Conservation (phyloP, 2,888 invertebrate species). For the Allygus modestus region DNA sequence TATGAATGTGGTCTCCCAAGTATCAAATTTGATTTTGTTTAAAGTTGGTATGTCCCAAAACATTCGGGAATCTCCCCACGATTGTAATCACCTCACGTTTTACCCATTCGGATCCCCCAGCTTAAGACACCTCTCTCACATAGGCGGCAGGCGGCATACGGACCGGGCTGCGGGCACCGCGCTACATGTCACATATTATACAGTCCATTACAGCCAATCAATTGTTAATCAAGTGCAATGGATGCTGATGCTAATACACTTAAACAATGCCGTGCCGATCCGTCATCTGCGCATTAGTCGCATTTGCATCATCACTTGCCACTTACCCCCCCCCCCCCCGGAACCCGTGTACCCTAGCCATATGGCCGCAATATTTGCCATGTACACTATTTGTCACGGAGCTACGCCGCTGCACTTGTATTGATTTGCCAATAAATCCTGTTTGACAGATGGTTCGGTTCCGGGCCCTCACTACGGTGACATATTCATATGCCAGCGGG, state of each 20-base stretch:
- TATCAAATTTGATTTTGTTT: too few species aligned
- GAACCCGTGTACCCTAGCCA: constrained; percentile 22
- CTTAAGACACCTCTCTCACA: too few species aligned
- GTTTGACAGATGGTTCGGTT: constrained; percentile 27
- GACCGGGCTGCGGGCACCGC: not conserved
- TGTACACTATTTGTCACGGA: constrained; percentile 45
- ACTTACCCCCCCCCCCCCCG: constrained; percentile 33
- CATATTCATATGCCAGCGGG: not conserved
- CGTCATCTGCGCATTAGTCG: constrained; percentile 46
- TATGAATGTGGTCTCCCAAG: too few species aligned
- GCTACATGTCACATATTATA: constrained; percentile 46
- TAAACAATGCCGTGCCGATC: constrained; percentile 56
- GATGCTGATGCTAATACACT: constrained; percentile 54
- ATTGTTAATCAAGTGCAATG: constrained; percentile 61
- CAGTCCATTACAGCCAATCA: constrained; percentile 57
- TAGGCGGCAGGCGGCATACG: not conserved
- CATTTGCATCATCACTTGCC: constrained; percentile 48
- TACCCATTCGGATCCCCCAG: too few species aligned
- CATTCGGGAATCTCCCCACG: too few species aligned
- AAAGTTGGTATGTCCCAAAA: too few species aligned
- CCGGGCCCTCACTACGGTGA: not conserved
- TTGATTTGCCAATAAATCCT: constrained; percentile 31
- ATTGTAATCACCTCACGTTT: too few species aligned
- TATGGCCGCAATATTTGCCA: constrained; percentile 47
- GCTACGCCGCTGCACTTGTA: constrained; percentile 14